Evolutionary conservation across 2,888 invertebrate genomes (phyloP), one percentile per base, ranked within the genome.

Genomic region (Hyposoter dolosus): DNA sequence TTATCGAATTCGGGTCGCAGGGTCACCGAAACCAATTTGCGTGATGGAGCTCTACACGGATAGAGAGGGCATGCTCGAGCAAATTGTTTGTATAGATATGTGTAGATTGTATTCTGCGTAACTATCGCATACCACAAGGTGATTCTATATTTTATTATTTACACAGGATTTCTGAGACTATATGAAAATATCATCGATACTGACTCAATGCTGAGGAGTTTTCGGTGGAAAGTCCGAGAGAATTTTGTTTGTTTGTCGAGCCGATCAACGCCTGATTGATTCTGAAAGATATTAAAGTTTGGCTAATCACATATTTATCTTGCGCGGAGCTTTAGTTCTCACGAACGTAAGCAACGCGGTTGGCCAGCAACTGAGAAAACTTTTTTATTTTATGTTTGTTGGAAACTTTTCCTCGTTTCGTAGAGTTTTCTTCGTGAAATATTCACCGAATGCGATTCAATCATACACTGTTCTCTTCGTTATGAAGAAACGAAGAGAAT

Each of bases 1-100:
- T 63, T 66, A 65, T 66, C 28, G 56, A 68, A 68, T 78, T 28
- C 68, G 10, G 56, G 53, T 78, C 66, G 77, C 32, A 4, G 60
- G 40, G 43, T 45, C 23, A 75, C 45, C 53, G 32, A 32, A 72
- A 63, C 71, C 71, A 80, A 63, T 72, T 72, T 80, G 35, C 72
- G 32, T 71, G 32, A 47, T 15, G 10, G 12, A 15, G 15, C 60
- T 60, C 15, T 60, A 60, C 15, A 6, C 15, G 60, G 28, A 28
- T 60, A 28, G 12, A 15, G 28, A 60, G 23, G 12, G 28, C 12
- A 28, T 60, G 28, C 28, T 6, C 60, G 28, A 60, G 15, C 28
- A 60, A 60, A 60, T 60, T 60, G 28, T 28, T 60, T 60, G 28
- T 19, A 53, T 2, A 19, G 19, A 53, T 10, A 53, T 19, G 19